These are phyloP conservation scores for Pseudochirops corinnae DNA, from an alignment of 2,797 vertebrate genomes.

Conservation along the genomic window DNA sequence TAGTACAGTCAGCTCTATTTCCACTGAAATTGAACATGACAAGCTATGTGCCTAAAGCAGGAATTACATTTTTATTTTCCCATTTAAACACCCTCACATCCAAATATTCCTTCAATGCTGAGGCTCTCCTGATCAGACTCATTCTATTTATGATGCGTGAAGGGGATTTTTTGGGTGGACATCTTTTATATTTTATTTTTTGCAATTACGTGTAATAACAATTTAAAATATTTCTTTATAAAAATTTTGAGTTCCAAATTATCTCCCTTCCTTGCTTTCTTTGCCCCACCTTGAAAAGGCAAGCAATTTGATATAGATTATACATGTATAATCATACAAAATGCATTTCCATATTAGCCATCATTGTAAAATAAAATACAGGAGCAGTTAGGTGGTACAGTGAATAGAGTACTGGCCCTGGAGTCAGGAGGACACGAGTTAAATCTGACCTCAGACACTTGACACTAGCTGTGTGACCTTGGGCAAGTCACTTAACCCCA, in stretches of 20 bases:
- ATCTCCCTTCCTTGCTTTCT: neutral
- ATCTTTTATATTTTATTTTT: neutral
- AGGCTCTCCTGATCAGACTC: slow-evolving; percentile 3
- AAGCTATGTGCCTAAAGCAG: slow-evolving; percentile 2
- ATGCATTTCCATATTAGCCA: neutral
- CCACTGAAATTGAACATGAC: slow-evolving; percentile 38
- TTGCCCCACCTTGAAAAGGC: neutral
- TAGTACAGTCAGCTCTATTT: slow-evolving; percentile 44
- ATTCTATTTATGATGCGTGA: slow-evolving; percentile 9
- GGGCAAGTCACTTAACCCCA: no score
- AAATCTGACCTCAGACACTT: no score
- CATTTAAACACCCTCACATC: neutral
- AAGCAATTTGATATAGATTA: neutral
- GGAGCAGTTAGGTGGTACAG: neutral
- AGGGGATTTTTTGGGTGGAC: slow-evolving; percentile 5
- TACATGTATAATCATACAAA: neutral
- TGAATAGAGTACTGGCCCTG: no score
- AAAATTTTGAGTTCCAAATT: neutral
- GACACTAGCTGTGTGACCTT: no score
- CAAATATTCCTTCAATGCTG: neutral
- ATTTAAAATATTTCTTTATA: neutral
- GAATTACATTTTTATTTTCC: neutral
- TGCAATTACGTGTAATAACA: neutral
- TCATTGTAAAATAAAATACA: neutral
- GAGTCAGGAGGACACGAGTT: no score